Base-by-base conservation (phyloP, 2,797 vertebrate species). In the Cyprinella venusta region DNA sequence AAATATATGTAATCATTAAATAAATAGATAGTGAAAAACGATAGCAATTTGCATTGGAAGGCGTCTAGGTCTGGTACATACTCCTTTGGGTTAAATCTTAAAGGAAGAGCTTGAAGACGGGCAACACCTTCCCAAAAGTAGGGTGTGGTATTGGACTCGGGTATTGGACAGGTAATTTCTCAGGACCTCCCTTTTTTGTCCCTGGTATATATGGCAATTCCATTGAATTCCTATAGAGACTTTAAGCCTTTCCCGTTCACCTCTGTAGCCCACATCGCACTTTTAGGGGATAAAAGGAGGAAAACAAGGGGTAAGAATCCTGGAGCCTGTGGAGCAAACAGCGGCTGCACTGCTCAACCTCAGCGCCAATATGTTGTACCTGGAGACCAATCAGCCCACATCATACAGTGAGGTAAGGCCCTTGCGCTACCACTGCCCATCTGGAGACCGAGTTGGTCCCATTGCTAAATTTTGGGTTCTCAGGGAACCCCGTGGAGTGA, bases 331-430 rank as follows among this genome's bases (percentile, higher is more conserved):
- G 96, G 97, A 97, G 92, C 97, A 97, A 95, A 98, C 97, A 93
- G 95, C 96, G 92, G 96, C 96, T 92, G 96, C 96, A 93, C 94
- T 99, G 96, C 96, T 98, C 94, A 97, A 97, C 91, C 96, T 99
- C 91, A 97, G 97, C 94, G 97, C 97, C 95, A 99, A 97, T 96
- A 99, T 99, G 98, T 97, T 99, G 97, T 99, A 99, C 96, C 96
- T 99, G 93, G 98, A 99, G 95, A 99, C 97, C 92, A 97, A 96
- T 91, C 94, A 96, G 91, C 95, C 97, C 87, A 94, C 97, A 89
- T 96, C 98, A 82, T 99, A 99, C 96, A 98, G 92, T 85, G 98
- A 99, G 98, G 98, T 99, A 98, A 98, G 97, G 86, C 76, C 78
- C 54, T 5, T 80, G 63, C 6, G 40, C 45, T 81, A 79, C 30